phyloP scores from a whole-genome alignment of 2,113 vertebrate genomes.

The Ciconia stormi region DNA sequence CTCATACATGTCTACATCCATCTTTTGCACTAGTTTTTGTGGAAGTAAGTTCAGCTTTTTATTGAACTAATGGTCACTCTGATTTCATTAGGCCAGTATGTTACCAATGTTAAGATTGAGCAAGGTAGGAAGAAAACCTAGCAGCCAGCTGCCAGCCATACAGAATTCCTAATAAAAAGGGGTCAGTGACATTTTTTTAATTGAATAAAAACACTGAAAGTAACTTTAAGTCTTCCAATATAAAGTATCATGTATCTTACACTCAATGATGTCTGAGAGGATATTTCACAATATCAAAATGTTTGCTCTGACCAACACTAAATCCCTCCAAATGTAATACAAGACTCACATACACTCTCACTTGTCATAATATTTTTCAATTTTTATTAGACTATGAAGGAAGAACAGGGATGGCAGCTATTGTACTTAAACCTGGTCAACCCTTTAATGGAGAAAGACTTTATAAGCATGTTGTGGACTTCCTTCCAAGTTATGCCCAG shows the following conservation, averaged over 20 bases:
- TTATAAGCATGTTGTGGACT: conserved; percentile 69
- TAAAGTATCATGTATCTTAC: neutral
- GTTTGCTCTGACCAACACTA: neutral
- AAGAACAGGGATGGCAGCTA: conserved; percentile 76
- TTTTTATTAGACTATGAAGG: conserved; percentile 77
- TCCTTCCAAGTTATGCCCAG: conserved; percentile 73
- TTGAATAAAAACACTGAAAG: neutral
- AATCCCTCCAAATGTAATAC: neutral
- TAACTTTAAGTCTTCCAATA: neutral
- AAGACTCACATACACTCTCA: neutral
- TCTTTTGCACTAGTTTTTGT: neutral
- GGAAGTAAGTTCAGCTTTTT: neutral
- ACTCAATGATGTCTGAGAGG: neutral
- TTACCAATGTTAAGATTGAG: neutral
- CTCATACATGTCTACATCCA: neutral
- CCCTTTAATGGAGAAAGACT: conserved; percentile 70
- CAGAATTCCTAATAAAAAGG: neutral
- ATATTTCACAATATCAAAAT: neutral
- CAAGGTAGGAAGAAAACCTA: neutral
- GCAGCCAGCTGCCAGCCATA: neutral
- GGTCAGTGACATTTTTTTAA: fast-evolving
- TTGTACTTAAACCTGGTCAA: conserved; percentile 59
- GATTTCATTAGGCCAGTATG: neutral
- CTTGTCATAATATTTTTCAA: neutral
- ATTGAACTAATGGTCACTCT: neutral